phyloP scores from a whole-genome alignment of 2,888 invertebrate species.

The Mesorhabditis sp. region DNA sequence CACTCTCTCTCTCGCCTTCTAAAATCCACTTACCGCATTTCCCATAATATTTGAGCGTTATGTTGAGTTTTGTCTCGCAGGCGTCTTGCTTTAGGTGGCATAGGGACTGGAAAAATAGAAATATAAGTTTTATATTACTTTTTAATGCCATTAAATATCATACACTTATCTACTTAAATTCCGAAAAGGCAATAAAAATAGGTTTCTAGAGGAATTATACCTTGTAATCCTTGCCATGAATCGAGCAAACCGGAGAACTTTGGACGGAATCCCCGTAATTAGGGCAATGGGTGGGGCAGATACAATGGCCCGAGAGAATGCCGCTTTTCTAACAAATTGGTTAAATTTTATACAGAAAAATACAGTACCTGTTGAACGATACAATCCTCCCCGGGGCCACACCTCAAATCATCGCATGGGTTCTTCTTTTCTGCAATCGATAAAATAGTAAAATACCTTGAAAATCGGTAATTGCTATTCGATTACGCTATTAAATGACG shows the following conservation, averaged over 20 bases:
- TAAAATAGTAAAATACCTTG: too few species aligned
- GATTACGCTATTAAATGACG: too few species aligned
- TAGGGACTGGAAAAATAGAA: constrained; percentile 16
- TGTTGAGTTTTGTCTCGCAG: constrained; percentile 59
- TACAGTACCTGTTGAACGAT: constrained; percentile 25
- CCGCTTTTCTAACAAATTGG: constrained; percentile 20
- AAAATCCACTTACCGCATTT: constrained; percentile 61
- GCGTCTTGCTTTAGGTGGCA: constrained; percentile 44
- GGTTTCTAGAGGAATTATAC: neutral
- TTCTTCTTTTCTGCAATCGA: constrained; percentile 35
- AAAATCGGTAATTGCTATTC: too few species aligned
- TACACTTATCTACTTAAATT: neutral
- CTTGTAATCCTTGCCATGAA: constrained; percentile 61
- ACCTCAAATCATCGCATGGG: constrained; percentile 45
- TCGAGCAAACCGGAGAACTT: constrained; percentile 72
- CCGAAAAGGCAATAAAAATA: too few species aligned
- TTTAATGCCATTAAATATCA: neutral
- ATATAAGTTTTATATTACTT: neutral
- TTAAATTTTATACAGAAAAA: constrained; percentile 2
- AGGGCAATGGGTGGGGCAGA: constrained; percentile 38
- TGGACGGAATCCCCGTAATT: constrained; percentile 42
- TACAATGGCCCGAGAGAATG: constrained; percentile 32
- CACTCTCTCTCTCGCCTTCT: too few species aligned
- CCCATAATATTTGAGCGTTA: constrained; percentile 62
- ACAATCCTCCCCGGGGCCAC: constrained; percentile 46